Evolutionary conservation across 2,888 invertebrate species (phyloP), one percentile per base, ranked within the genome.

Genomic region (Ophion ventricosus): DNA sequence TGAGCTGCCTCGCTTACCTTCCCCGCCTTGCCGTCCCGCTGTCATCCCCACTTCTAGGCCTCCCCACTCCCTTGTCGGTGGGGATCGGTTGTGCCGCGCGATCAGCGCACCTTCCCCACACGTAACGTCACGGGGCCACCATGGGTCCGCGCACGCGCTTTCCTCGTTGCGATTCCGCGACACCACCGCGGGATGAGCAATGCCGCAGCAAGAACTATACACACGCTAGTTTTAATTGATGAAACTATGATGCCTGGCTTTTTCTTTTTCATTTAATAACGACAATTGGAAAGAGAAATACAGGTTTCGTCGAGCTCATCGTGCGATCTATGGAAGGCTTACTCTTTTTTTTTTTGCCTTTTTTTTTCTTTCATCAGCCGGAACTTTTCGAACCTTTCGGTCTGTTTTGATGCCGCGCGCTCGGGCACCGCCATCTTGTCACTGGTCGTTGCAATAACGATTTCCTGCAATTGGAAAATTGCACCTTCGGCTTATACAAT

Each of bases 1-100:
- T 92, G 91, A 92, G 91, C 92, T 89, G 88, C 89, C 90, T 90
- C 87, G 86, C 87, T 49, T 82, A 69, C 78, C 79, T 73, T 80
- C 84, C 79, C 78, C 64, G 79, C 63, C 64, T 61, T 82, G 57
- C 40, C 74, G 72, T 54, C 64, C 69, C 64, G 72, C 57, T 82
- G 82, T 72, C 74, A 83, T 77, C 78, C 73, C 76, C 67, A 17
- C 49, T 43, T 25, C 25, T 17, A 10, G 49, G 17, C 17, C 49
- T 35, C 35, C 35, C 35, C 35, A 35, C 35, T 8, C 35, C 0
- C 8, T 35, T 35, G 35, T 8, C 35, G 35, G 35, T 35, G 35
- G 35, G 35, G 35, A 35, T 35, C 35, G 35, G 35, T 35, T 35
- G 35, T 35, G 35, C 49, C 49, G 49, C 59, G 59, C 59, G 59